Percentiles rank a stretch among this genome's conserved stretches.
phyloP scores from a whole-genome alignment of 92 coral and sea anemone species.

The Desmophyllum pertusum region DNA sequence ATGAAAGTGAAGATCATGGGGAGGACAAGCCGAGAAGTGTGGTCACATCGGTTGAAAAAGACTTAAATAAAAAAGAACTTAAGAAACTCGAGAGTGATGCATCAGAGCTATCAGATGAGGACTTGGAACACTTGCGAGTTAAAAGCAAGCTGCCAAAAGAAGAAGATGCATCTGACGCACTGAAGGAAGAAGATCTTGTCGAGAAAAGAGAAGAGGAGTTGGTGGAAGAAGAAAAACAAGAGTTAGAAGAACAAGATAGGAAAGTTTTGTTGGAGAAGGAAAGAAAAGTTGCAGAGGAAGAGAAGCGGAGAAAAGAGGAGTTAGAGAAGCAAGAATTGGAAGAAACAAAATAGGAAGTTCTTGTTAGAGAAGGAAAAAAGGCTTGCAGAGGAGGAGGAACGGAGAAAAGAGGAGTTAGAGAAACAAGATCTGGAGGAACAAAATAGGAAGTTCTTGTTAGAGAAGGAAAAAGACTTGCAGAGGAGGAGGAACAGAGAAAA shows the following conservation, averaged over 20 bases:
- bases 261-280: too few relatives aligned
- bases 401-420: background rate
- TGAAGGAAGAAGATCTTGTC: background rate
- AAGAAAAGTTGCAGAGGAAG: too few relatives aligned
- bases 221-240: too few relatives aligned
- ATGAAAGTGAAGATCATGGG: background rate
- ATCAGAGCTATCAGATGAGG: constrained; percentile 23
- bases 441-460: background rate
- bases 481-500: background rate
- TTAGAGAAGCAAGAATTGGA: too few relatives aligned
- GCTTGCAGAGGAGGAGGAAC: too few relatives aligned
- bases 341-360: too few relatives aligned
- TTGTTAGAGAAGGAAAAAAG: too few relatives aligned
- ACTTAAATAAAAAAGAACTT: background rate
- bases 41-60: background rate
- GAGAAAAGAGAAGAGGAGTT: background rate
- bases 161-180: background rate
- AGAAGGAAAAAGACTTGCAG: background rate
- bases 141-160: background rate
- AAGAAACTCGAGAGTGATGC: background rate
- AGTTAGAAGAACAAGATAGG: too few relatives aligned
- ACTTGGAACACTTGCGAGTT: constrained; percentile 37
- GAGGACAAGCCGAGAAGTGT: background rate
- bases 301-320: too few relatives aligned
- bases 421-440: background rate